These are phyloP conservation scores for Hypsopygia costalis DNA, from an alignment of 2,888 invertebrate genomes.

Conservation along the genomic window DNA sequence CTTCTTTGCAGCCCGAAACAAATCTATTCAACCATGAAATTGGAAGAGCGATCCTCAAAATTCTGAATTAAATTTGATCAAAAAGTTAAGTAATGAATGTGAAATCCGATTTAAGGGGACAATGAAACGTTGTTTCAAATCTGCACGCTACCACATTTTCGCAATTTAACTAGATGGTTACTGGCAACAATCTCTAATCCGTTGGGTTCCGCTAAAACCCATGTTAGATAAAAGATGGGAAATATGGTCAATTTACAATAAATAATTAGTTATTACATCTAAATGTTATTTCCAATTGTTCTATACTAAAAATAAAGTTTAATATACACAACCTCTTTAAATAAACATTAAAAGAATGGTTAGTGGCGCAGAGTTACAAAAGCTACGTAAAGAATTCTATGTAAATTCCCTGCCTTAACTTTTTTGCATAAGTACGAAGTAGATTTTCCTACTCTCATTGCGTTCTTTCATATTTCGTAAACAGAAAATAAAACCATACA, in stretches of 20 bases:
- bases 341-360: background rate
- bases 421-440: background rate
- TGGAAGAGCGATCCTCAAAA: constrained; percentile 65
- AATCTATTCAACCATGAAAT: constrained; percentile 69
- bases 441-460: background rate
- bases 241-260: too few relatives aligned
- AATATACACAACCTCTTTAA: background rate
- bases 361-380: background rate
- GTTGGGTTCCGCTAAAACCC: too few relatives aligned
- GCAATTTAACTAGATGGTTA: background rate
- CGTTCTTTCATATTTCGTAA: background rate
- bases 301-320: too few relatives aligned
- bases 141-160: constrained; percentile 13
- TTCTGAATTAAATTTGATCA: constrained; percentile 66
- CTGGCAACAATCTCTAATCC: too few relatives aligned
- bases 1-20: constrained; percentile 68
- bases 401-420: background rate
- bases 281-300: too few relatives aligned
- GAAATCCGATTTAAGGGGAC: constrained; percentile 45
- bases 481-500: background rate
- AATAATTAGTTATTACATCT: too few relatives aligned
- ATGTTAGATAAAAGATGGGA: too few relatives aligned
- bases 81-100: constrained; percentile 66
- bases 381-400: background rate
- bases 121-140: constrained; percentile 30